Evolutionary conservation across 1,140 invertebrate genomes (phyloP).

Genomic region (Drosophila aff.): DNA sequence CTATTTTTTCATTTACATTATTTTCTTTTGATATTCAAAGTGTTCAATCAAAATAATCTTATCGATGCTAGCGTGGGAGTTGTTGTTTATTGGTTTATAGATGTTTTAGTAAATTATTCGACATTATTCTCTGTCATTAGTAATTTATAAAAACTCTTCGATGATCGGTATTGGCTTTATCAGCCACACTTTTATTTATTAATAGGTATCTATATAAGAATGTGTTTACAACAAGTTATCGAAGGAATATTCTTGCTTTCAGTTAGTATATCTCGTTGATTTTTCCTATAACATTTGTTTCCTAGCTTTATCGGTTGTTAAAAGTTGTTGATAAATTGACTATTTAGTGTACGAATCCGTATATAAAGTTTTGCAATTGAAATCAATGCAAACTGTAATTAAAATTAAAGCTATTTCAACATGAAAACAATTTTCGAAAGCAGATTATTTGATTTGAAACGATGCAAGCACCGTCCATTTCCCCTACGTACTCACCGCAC

Average conservation of each 20-base stretch:
- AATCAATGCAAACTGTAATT: not conserved
- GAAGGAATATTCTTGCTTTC: not conserved
- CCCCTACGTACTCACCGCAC: not conserved
- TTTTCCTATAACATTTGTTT: not conserved
- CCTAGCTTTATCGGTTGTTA: not conserved
- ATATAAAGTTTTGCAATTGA: not conserved
- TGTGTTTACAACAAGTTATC: not conserved
- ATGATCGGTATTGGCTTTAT: not conserved
- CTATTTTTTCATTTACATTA: not conserved
- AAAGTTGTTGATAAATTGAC: too few species aligned
- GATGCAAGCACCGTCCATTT: not conserved
- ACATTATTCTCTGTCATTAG: not conserved
- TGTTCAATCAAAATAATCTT: not conserved
- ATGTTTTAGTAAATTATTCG: not conserved
- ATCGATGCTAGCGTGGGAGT: not conserved
- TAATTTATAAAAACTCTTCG: not conserved
- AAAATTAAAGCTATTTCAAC: not conserved
- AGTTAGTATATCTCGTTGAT: not conserved
- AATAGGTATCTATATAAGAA: not conserved
- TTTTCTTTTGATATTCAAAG: not conserved
- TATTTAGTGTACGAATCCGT: not conserved
- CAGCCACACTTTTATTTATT: not conserved
- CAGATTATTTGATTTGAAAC: conserved; percentile 2
- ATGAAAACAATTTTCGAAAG: conserved; percentile 4
- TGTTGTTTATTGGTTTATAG: not conserved